These are phyloP conservation scores for Phodopus roborovskii DNA, from an alignment of 2,113 vertebrate species.

Conservation along the genomic window DNA sequence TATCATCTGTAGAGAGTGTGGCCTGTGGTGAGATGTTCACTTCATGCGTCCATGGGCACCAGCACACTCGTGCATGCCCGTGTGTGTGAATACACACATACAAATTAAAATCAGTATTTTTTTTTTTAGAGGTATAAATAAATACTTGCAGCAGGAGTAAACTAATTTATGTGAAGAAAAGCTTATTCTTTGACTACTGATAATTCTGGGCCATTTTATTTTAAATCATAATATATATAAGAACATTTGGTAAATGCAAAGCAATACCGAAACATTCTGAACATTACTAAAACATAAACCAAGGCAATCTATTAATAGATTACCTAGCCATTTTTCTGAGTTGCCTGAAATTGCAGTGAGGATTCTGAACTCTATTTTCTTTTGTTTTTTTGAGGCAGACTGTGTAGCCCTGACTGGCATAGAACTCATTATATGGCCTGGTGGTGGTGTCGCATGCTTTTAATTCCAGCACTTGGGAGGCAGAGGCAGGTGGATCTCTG, in stretches of 20 bases:
- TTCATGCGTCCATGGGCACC: slow-evolving; percentile 36
- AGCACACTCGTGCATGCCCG: neutral
- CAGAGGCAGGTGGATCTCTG: neutral
- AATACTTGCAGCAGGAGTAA: neutral
- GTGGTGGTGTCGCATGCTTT: neutral
- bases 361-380: neutral
- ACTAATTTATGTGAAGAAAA: neutral
- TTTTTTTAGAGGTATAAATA: slow-evolving; percentile 27
- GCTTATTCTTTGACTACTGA: slow-evolving; percentile 27
- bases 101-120: neutral
- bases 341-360: neutral
- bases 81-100: neutral
- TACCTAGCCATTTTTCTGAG: neutral
- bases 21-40: slow-evolving; percentile 17
- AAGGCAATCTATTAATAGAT: neutral
- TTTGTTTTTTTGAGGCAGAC: neutral
- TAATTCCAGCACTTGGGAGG: neutral
- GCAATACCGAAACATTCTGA: slow-evolving; percentile 26
- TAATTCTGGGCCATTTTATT: slow-evolving; percentile 17
- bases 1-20: slow-evolving; percentile 23
- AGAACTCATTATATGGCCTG: neutral
- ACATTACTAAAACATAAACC: neutral
- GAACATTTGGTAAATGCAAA: slow-evolving; percentile 20
- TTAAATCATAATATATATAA: neutral
- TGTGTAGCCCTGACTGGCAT: neutral